Conservation (phyloP, 1,140 invertebrate genomes). For the Hermatobates lingyangjiaoensis region DNA sequence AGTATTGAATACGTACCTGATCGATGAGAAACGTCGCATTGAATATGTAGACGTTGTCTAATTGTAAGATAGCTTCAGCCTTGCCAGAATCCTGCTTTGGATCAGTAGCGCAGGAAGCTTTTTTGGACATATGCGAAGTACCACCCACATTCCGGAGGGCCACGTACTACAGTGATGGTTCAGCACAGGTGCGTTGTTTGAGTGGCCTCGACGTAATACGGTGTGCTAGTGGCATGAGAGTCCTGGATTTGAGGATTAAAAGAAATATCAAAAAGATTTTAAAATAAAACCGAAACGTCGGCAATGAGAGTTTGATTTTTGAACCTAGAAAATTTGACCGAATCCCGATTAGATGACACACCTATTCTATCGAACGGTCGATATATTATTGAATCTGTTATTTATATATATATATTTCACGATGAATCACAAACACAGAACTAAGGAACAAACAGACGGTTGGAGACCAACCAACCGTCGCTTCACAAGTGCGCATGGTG, state of each 20-base stretch:
- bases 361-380: too few species aligned
- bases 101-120: slow-evolving; percentile 1
- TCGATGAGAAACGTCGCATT: neutral
- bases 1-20: neutral
- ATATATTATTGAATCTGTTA: too few species aligned
- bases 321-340: too few species aligned
- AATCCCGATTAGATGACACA: too few species aligned
- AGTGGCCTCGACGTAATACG: neutral
- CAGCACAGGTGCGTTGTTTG: neutral
- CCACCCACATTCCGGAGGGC: neutral
- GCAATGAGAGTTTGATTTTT: too few species aligned
- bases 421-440: too few species aligned
- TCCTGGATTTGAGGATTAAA: neutral
- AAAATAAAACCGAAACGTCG: too few species aligned
- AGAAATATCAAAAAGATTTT: neutral
- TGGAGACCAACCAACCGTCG: too few species aligned
- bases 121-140: neutral
- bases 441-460: too few species aligned
- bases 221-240: neutral
- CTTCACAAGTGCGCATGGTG: too few species aligned
- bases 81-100: neutral
- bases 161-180: neutral
- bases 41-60: neutral
- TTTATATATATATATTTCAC: too few species aligned
- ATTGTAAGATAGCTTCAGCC: neutral